Conservation (phyloP, 2,797 vertebrate genomes). For the Loris lydekkerianus region DNA sequence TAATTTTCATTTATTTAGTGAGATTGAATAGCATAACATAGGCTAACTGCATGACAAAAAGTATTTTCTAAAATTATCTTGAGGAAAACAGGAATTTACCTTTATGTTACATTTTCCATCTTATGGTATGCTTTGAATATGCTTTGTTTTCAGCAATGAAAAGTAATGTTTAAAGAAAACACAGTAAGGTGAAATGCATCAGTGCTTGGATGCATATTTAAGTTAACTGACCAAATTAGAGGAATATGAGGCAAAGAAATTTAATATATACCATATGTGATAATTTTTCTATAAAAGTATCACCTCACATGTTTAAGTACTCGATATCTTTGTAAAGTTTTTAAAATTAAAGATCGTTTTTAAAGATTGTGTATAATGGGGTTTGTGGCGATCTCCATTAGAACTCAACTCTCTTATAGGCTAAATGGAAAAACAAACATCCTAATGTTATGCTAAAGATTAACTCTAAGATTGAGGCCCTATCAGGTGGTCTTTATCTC, state of each 20-base stretch:
- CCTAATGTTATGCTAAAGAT: neutral
- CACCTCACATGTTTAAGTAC: neutral
- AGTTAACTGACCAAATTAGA: neutral
- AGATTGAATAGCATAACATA: neutral
- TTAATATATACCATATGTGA: neutral
- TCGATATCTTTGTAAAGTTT: conserved; percentile 35
- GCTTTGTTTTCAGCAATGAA: conserved; percentile 19
- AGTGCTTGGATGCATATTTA: neutral
- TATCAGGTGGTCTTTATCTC: neutral
- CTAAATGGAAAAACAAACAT: conserved; percentile 3
- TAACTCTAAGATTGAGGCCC: neutral
- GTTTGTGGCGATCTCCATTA: neutral
- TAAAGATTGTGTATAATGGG: neutral
- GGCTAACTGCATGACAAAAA: neutral
- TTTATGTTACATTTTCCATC: conserved; percentile 19
- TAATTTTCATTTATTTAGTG: conserved; percentile 17
- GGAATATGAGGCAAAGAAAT: neutral
- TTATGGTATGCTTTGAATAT: neutral
- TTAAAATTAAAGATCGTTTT: conserved; percentile 16
- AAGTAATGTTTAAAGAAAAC: conserved; percentile 26
- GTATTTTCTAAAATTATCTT: conserved; percentile 60
- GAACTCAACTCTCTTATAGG: neutral
- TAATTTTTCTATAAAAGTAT: neutral
- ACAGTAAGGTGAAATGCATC: neutral
- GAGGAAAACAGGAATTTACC: conserved; percentile 24